These are phyloP conservation scores for Drosophila pseudoobscura DNA, from an alignment of 1,140 invertebrate species.

Conservation along the genomic window DNA sequence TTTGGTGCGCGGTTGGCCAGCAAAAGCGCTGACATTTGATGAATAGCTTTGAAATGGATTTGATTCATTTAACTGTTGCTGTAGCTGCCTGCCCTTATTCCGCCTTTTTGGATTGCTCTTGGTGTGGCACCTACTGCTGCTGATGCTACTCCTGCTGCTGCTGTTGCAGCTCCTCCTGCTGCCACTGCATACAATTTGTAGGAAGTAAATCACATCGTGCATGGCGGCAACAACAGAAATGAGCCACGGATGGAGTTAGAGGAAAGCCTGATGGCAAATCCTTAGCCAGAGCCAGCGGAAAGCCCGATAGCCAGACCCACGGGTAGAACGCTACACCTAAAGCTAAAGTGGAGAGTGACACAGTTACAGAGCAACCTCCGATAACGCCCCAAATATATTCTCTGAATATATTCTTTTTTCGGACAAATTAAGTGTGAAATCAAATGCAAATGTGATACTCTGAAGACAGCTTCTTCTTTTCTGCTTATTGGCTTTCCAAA, in stretches of 20 bases:
- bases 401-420: background rate
- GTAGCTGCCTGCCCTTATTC: conserved; percentile 27
- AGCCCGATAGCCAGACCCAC: conserved; percentile 9
- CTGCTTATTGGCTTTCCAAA: background rate
- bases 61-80: conserved; percentile 78
- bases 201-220: conserved; percentile 49
- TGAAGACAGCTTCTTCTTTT: background rate
- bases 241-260: conserved; percentile 15
- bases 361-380: conserved; percentile 12
- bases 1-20: conserved; percentile 43
- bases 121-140: conserved; percentile 4
- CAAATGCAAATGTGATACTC: too few relatives aligned
- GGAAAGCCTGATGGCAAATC: conserved; percentile 1
- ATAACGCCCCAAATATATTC: too few relatives aligned
- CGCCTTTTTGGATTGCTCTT: conserved; percentile 30
- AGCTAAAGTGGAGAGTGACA: conserved; percentile 48
- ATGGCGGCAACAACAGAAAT: conserved; percentile 26
- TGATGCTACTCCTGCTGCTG: conserved; percentile 5
- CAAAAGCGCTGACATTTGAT: conserved; percentile 70
- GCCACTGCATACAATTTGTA: conserved; percentile 34
- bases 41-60: conserved; percentile 76
- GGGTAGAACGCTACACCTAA: background rate
- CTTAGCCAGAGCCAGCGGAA: too few relatives aligned
- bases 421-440: background rate
- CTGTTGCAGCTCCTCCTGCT: background rate